phyloP scores from a whole-genome alignment of 2,797 vertebrate genomes.

The Macroramphosus scolopax region DNA sequence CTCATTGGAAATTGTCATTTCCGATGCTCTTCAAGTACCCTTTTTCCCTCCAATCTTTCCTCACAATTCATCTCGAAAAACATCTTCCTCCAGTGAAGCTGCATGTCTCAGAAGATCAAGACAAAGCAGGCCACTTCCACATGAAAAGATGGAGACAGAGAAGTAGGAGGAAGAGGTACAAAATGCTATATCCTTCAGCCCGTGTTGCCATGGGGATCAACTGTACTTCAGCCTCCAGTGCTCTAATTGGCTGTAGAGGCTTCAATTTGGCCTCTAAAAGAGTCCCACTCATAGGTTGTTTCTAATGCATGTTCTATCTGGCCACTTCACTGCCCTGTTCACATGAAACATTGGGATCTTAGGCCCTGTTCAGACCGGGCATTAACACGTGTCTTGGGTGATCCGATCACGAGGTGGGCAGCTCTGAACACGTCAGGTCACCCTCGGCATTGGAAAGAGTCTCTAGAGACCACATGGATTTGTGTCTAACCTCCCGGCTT shows the following conservation, averaged over 20 bases:
- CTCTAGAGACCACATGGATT: too few species aligned
- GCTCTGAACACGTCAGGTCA: too few species aligned
- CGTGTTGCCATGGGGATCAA: slow-evolving; percentile 74
- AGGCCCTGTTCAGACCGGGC: too few species aligned
- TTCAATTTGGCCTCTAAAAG: slow-evolving; percentile 63
- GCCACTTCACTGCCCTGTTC: slow-evolving; percentile 61
- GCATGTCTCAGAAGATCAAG: slow-evolving; percentile 24
- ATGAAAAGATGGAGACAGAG: slow-evolving; percentile 63
- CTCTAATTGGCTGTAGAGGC: slow-evolving; percentile 64
- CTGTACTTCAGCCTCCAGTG: slow-evolving; percentile 52
- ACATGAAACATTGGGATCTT: too few species aligned
- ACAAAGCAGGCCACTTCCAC: slow-evolving; percentile 62
- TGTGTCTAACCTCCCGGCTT: too few species aligned
- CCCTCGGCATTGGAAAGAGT: too few species aligned
- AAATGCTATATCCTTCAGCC: slow-evolving; percentile 61
- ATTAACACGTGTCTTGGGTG: too few species aligned
- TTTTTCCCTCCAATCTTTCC: too few species aligned
- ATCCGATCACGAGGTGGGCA: too few species aligned
- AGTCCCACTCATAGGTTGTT: slow-evolving; percentile 60
- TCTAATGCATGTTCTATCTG: slow-evolving; percentile 51
- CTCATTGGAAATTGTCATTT: slow-evolving; percentile 21
- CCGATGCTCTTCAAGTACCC: slow-evolving; percentile 15
- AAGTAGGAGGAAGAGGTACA: slow-evolving; percentile 48
- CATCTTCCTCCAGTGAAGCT: slow-evolving; percentile 13
- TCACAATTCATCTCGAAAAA: too few species aligned